Percentiles rank a stretch among this genome's conserved stretches.
These are phyloP conservation scores for Taenaris catops DNA, from an alignment of 2,888 invertebrate species.

Conservation along the genomic window DNA sequence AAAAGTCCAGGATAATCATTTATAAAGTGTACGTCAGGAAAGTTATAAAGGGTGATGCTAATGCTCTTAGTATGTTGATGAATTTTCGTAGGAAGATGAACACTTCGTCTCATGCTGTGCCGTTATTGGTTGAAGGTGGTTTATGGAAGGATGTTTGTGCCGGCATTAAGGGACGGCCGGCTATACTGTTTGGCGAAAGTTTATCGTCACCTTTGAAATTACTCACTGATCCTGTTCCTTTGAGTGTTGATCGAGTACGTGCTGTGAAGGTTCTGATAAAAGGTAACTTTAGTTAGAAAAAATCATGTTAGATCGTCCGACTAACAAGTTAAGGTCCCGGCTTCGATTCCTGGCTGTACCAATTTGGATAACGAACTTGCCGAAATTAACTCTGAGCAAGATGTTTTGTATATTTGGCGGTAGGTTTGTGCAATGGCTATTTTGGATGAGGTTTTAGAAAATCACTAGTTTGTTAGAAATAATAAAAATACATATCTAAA, in stretches of 20 bases:
- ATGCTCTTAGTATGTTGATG: conserved; percentile 62
- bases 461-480: no score
- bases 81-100: conserved; percentile 62
- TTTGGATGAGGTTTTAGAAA: no score
- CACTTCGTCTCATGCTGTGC: conserved; percentile 62
- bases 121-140: conserved; percentile 55
- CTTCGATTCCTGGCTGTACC: no score
- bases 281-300: conserved; percentile 48
- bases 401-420: no score
- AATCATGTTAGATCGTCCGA: no score
- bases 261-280: conserved; percentile 63
- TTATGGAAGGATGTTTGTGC: conserved; percentile 41
- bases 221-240: conserved; percentile 63
- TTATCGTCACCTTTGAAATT: conserved; percentile 54
- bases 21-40: conserved; percentile 70
- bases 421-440: no score
- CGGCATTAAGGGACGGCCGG: conserved; percentile 46
- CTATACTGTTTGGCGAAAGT: conserved; percentile 51
- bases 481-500: no score
- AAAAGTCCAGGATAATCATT: conserved; percentile 49
- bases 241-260: conserved; percentile 59
- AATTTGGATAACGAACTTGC: no score
- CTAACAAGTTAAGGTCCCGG: no score
- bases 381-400: no score
- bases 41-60: conserved; percentile 66